Evolutionary conservation across 2,888 invertebrate species (phyloP), one percentile per base, ranked within the genome.

Genomic region (Chrysotoxum bicinctum): DNA sequence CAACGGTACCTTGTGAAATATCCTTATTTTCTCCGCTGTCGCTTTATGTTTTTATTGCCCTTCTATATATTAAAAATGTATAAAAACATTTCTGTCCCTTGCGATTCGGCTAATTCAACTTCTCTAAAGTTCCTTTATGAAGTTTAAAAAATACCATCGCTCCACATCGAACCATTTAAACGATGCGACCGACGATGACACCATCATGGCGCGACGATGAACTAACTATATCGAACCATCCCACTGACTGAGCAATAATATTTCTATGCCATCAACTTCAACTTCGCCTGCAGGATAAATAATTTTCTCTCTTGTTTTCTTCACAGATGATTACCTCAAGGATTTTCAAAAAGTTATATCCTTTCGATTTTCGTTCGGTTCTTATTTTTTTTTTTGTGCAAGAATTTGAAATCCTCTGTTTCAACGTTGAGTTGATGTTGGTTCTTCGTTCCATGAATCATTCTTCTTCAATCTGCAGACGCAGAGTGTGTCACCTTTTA

Each of bases 321-420:
- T 78, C 78, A 69, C 78, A 78, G 83, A 78, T 83, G 78, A 83
- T 83, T 83, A 78, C 73, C 78, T 78, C 68, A 56, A 78, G 73
- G 83, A 78, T 74, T 83, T 83, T 74, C 62, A 78, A 56, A 77
- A 78, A 69, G 74, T 69, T 48, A 19, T 74, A 83, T 74, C 77
- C 77, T 77, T 76, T 82, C 37, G n/a, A 45, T 77, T 66, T 68
- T 58, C 19, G 32, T 5, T 60, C 12, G 9, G 5, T 37, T 32
- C 35, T 60, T 23, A 14, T 26, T 23, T 48, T 60, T n/a, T 9
- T 26, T 32, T 8, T 30, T 43, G 32, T 12, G 7, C 21, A 26
- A 40, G 58, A 21, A 30, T 70, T 64, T 48, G 40, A 37, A 45
- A 48, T 70, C 76, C 50, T 70, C 56, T 77, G 45, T 68, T 69